These are phyloP conservation scores for Heliconius charithonia DNA, from an alignment of 2,888 invertebrate species.

Conservation along the genomic window DNA sequence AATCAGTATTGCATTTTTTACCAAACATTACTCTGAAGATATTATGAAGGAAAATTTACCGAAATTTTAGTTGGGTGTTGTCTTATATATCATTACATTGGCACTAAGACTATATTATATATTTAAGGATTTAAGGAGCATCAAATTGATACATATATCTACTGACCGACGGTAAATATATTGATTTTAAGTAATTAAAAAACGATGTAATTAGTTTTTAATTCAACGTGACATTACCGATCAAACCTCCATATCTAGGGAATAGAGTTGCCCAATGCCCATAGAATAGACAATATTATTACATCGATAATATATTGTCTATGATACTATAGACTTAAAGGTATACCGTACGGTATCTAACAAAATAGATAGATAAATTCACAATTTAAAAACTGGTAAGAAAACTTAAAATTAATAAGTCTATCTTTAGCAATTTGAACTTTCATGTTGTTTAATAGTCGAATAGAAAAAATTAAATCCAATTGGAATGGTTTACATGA, in stretches of 20 bases:
- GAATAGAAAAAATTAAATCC: too few relatives aligned
- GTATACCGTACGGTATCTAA: too few relatives aligned
- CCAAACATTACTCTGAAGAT: neutral
- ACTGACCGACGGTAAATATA: neutral
- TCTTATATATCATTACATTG: neutral
- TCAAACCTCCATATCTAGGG: constrained; percentile 34
- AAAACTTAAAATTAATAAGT: too few relatives aligned
- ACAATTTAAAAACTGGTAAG: too few relatives aligned
- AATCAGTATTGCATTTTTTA: constrained; percentile 6
- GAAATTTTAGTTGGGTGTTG: constrained; percentile 13
- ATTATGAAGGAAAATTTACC: constrained; percentile 9
- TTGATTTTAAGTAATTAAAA: constrained; percentile 1
- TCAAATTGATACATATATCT: neutral
- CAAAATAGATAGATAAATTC: too few relatives aligned
- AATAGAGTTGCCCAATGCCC: neutral
- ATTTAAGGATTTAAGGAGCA: neutral
- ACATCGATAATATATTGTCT: neutral
- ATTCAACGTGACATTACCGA: constrained; percentile 47
- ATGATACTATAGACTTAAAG: neutral
- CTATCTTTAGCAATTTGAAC: too few relatives aligned
- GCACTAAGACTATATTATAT: neutral
- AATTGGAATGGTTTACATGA: too few relatives aligned
- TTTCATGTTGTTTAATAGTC: too few relatives aligned
- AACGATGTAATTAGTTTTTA: constrained; percentile 32
- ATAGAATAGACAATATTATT: constrained; percentile 1